Base-by-base conservation (phyloP, 2,797 vertebrate species). In the Microtus californicus region DNA sequence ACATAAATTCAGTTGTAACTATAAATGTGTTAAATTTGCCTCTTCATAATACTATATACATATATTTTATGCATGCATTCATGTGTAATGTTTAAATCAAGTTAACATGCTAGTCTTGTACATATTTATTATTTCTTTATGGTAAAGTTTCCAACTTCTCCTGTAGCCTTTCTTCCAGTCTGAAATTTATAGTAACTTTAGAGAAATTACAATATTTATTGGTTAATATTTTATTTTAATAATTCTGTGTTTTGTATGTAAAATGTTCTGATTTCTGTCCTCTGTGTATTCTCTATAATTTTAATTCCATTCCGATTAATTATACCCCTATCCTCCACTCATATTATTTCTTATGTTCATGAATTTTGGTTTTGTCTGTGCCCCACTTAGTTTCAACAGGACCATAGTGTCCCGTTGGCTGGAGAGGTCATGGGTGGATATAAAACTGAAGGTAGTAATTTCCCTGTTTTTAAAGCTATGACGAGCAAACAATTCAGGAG, bases 321-420 rank as follows among this genome's bases (percentile, higher is more conserved):
- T n/a, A 19, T 43, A 27, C 3, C 1, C 31, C 3, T n/a, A 9
- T n/a, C 0, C 1, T 86, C 6, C 19, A 11, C 23, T n/a, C 43
- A 1, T 34, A 1, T 67, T 19, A 19, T 48, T 83, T 67, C 8
- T 31, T 31, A 14, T 34, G 17, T 65, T 78, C 6, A 17, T 19
- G 45, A 34, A 31, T 31, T 51, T 34, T 51, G 27, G 3, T 17
- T 48, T 78, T 19, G 40, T 14, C 31, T 67, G 29, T 67, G 40
- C 45, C 19, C 19, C 19, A n/a, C 48, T 48, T 23, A 21, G 2
- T 65, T 65, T 65, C 29, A 65, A 11, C 4, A 34, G 40, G 25
- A 21, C 40, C 2, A 21, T 65, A 34, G 9, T 45, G 19, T 45
- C 27, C 29, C 13, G 0, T 40, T 45, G 17, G 13, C 12, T 40